phyloP scores from a whole-genome alignment of 2,113 vertebrate species.

The Pseudolaguvia tuberculata region DNA sequence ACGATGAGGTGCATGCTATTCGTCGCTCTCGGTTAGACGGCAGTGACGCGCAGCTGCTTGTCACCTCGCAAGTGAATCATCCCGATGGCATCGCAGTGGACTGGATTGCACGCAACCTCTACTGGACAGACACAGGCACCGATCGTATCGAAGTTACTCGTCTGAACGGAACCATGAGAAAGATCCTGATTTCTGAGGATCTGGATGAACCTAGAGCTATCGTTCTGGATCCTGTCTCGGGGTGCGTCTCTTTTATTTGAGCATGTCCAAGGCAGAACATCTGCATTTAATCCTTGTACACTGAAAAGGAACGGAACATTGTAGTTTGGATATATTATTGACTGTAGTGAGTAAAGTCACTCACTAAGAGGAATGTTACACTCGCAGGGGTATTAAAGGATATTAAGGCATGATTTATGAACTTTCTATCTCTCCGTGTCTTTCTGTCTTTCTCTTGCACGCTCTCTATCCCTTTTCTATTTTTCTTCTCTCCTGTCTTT shows the following conservation, averaged over 20 bases:
- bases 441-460: too few species aligned
- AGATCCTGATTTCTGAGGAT: conserved; percentile 92
- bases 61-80: conserved; percentile 88
- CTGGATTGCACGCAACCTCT: conserved; percentile 93
- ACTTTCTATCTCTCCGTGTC: background rate
- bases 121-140: conserved; percentile 96
- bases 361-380: background rate
- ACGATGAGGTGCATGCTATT: conserved; percentile 90
- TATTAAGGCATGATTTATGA: conserved; percentile 16
- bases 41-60: conserved; percentile 81
- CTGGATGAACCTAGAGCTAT: conserved; percentile 94
- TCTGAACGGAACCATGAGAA: conserved; percentile 94
- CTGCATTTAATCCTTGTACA: background rate
- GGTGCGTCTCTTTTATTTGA: conserved; percentile 67
- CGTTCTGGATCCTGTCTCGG: conserved; percentile 85
- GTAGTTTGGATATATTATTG: background rate
- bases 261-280: background rate
- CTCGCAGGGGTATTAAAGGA: conserved; percentile 10
- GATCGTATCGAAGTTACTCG: conserved; percentile 94
- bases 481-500: background rate
- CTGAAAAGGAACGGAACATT: too few species aligned
- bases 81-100: conserved; percentile 94
- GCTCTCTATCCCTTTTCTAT: too few species aligned
- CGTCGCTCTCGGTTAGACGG: conserved; percentile 83
- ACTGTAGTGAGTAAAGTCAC: background rate